phyloP scores from a whole-genome alignment of 2,888 invertebrate species.

The Leptinotarsa haldemani region DNA sequence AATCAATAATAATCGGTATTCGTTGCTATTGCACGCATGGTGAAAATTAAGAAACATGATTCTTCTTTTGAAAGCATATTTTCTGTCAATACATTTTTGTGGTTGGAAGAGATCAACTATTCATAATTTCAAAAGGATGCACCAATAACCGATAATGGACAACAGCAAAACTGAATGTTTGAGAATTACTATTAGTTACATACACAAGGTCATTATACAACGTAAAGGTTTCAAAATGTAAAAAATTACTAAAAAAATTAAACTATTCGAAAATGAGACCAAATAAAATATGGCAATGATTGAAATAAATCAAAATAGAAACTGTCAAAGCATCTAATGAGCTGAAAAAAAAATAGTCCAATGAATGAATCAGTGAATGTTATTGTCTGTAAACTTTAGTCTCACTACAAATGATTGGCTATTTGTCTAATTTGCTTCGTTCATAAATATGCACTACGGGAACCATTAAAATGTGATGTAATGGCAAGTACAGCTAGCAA shows the following conservation, averaged over 20 bases:
- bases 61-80: too few relatives aligned
- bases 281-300: constrained; percentile 18
- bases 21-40: too few relatives aligned
- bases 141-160: background rate
- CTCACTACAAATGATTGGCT: background rate
- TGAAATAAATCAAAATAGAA: background rate
- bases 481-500: constrained; percentile 11
- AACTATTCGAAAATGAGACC: constrained; percentile 28
- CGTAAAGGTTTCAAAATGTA: background rate
- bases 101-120: too few relatives aligned
- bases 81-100: too few relatives aligned
- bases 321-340: background rate
- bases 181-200: background rate
- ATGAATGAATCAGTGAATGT: too few relatives aligned
- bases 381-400: too few relatives aligned
- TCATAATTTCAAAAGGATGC: too few relatives aligned
- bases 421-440: too few relatives aligned
- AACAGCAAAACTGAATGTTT: background rate
- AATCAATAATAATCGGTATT: too few relatives aligned
- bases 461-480: constrained; percentile 6
- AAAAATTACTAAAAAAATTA: constrained; percentile 12
- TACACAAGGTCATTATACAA: background rate
- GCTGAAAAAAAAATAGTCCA: background rate
- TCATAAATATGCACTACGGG: too few relatives aligned
- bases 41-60: too few relatives aligned